Evolutionary conservation across 2,797 vertebrate species (phyloP).

Genomic region (Macropus fuliginosus): DNA sequence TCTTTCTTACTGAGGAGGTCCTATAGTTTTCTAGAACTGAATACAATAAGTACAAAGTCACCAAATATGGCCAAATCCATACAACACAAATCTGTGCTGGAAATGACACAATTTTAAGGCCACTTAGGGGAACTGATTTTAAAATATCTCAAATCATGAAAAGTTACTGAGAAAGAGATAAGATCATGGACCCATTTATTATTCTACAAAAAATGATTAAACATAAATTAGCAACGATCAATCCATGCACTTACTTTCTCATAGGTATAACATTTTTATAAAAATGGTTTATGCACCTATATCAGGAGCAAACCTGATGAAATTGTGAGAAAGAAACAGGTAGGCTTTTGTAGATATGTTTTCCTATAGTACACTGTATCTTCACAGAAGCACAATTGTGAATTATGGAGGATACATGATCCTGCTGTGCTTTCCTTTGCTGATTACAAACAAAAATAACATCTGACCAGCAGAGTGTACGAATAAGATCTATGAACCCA

Average conservation of each 20-base stretch:
- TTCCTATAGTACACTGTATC: neutral
- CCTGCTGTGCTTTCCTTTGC: neutral
- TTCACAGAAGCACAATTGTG: neutral
- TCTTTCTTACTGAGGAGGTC: neutral
- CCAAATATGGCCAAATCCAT: neutral
- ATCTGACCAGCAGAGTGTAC: neutral
- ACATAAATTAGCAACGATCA: neutral
- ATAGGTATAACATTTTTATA: neutral
- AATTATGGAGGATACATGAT: neutral
- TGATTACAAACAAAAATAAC: neutral
- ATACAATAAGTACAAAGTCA: neutral
- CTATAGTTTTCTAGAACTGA: neutral
- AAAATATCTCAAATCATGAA: neutral
- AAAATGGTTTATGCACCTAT: neutral
- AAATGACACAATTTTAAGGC: neutral
- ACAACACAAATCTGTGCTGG: neutral
- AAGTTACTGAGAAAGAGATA: neutral
- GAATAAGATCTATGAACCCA: neutral
- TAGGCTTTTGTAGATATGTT: neutral
- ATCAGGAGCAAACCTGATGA: neutral
- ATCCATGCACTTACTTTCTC: neutral
- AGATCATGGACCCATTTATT: neutral
- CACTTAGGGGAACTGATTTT: neutral
- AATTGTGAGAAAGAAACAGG: neutral
- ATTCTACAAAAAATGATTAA: neutral